Evolutionary conservation across 2,888 invertebrate genomes (phyloP), one percentile per base, ranked within the genome.

Genomic region (Patella caerulea): DNA sequence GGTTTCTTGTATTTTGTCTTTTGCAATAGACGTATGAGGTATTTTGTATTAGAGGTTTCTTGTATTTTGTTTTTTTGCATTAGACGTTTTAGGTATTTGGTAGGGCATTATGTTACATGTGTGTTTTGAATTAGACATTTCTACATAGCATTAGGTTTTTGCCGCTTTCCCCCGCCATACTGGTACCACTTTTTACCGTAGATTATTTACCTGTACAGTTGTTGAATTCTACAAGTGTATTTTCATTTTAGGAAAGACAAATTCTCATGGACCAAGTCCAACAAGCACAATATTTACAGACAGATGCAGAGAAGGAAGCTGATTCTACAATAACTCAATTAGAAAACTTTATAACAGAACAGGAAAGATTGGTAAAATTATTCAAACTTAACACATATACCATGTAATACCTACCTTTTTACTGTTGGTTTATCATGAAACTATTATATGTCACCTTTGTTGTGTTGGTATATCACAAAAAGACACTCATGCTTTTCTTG

Each of bases 341-440:
- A 34, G 91, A 91, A 78, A 89, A 89, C 72, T 90, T 90, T 78
- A 90, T 91, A 77, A 87, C 85, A n/a, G 90, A 91, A 77, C 90
- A 91, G 75, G 91, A 91, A 77, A 83, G 85, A 83, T 83, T 91
- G 87, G 91, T 91, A 78, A 81, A 83, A 76, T 65, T 0, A 65
- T 65, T n/a, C 19, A 56, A 45, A 45, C 45, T 45, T 45, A 9
- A 45, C 17, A 24, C 24, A 56, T 75, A 54, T 54, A 65, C 24
- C 59, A 59, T 34, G 24, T 54, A 4, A n/a, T 45, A 45, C 45
- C 45, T 9, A 45, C 9, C 9, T 45, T 45, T 53, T n/a, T 73
- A 52, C 53, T 73, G 17, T 52, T 73, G n/a, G 7, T 24, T 0
- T 71, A 24, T 24, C 29, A 19, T 24, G 19, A 19, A 29, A 19